A percentile compares a stretch with the other conserved stretches of the same genome.
These are phyloP conservation scores for Rhea americana DNA, from an alignment of 2,113 vertebrate species.

Conservation along the genomic window DNA sequence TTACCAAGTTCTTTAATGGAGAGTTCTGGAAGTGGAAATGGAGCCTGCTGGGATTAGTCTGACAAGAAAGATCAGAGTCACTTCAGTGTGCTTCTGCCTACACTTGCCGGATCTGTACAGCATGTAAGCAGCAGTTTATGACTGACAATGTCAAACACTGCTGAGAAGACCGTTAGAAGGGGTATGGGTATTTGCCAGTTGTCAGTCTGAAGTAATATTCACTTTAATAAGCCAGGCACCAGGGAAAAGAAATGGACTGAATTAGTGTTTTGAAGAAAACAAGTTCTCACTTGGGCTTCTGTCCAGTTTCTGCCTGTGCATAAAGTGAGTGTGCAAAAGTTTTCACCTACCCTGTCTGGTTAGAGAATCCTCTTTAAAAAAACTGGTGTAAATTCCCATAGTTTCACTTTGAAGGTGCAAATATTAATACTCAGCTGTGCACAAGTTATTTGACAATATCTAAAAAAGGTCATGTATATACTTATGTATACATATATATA, in stretches of 20 bases:
- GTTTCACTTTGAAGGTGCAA: neutral
- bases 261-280: neutral
- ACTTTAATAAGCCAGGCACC: neutral
- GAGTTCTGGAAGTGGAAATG: neutral
- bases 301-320: neutral
- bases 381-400: neutral
- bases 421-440: neutral
- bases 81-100: slow-evolving; percentile 19
- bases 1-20: neutral
- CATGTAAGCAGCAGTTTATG: neutral
- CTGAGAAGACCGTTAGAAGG: slow-evolving; percentile 13
- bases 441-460: neutral
- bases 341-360: neutral
- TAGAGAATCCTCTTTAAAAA: neutral
- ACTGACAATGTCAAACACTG: slow-evolving; percentile 16
- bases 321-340: neutral
- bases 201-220: neutral
- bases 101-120: slow-evolving; percentile 20
- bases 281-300: neutral
- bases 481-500: too few species aligned
- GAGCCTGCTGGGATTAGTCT: slow-evolving; percentile 37
- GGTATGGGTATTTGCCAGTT: slow-evolving; percentile 25
- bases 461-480: neutral
- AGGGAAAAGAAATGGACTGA: neutral
- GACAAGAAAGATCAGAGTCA: slow-evolving; percentile 38